Evolutionary conservation across 2,888 invertebrate genomes (phyloP), one percentile per base, ranked within the genome.

Genomic region (Tachina grossa): DNA sequence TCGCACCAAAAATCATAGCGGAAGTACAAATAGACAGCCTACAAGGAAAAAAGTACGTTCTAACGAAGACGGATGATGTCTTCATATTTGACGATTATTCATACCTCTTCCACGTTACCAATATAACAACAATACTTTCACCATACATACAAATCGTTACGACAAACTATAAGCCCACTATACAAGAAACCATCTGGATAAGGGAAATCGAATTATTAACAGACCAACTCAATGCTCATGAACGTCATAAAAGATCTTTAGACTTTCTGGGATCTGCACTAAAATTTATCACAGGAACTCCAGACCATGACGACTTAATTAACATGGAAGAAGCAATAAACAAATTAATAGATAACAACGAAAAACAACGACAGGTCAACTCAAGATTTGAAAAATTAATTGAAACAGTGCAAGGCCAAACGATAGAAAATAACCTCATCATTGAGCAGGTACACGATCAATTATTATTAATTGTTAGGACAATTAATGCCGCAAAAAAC

Each of bases 351-450:
- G 51, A 51, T 51, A 51, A 51, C 5, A 51, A 51, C 9, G 51
- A 51, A 51, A 51, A 51, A 51, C 51, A 51, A 51, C 51, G 51
- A 51, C 51, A 16, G 51, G 51, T 51, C 16, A 51, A 51, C n/a
- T 16, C 16, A 45, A 45, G 45, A 11, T 11, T 51, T 51, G 51
- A 16, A 16, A 51, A 9, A 16, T 6, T 51, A 16, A 51, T 51
- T 51, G 51, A 51, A 16, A 6, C 8, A 51, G 2, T 51, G 4
- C 16, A 51, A 51, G 51, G 16, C 16, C 51, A 51, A 9, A 51
- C 51, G 16, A 51, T 51, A 16, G 45, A 45, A 45, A 45, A 45
- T 11, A 10, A 16, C 16, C 51, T 51, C 51, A 16, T 51, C 51
- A 51, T 51, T 51, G 51, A 51, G 16, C 51, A 47, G 45, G 45